These are phyloP conservation scores for Morus bassanus DNA, from an alignment of 2,797 vertebrate species.

Conservation along the genomic window DNA sequence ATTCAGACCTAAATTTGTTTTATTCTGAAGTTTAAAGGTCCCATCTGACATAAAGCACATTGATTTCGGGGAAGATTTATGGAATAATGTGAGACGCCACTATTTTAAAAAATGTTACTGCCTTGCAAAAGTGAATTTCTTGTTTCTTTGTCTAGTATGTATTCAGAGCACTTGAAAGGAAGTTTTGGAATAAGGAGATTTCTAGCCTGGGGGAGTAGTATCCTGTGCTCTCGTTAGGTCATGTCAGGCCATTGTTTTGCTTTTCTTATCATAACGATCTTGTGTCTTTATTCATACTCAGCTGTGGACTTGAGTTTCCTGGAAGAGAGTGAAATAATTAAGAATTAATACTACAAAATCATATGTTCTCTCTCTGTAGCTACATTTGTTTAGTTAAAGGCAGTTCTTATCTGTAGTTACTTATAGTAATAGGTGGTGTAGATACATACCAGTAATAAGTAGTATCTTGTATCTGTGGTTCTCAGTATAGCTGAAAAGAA, in stretches of 20 bases:
- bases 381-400: background rate
- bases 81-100: background rate
- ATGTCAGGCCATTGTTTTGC: constrained; percentile 41
- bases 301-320: constrained; percentile 32
- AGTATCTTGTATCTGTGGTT: background rate
- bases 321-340: constrained; percentile 37
- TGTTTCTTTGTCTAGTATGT: constrained; percentile 13
- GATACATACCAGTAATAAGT: background rate
- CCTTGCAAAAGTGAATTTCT: constrained; percentile 39
- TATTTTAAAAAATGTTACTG: background rate
- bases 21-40: constrained; percentile 16
- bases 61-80: background rate
- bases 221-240: constrained; percentile 49
- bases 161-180: constrained; percentile 23
- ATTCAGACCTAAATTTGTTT: constrained; percentile 12
- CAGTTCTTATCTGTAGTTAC: background rate
- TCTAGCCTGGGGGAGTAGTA: constrained; percentile 9
- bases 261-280: constrained; percentile 51
- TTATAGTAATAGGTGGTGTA: background rate
- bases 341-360: constrained; percentile 16
- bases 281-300: constrained; percentile 43
- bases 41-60: background rate
- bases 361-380: background rate
- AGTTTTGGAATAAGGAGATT: constrained; percentile 47
- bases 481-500: background rate